phyloP scores from a whole-genome alignment of 1,140 invertebrate species.

The fruit fly (Drosophila melanogaster) region Release_6_plus_ISO1_MT NT_037436.4:8905501-8906000 shows the following conservation, averaged over 20 bases:
- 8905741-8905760: background rate
- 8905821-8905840: conserved; percentile 6
- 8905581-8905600: no score
- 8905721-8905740: background rate
- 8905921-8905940: conserved; percentile 20
- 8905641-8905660: no score
- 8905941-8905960: conserved; percentile 26
- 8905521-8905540: background rate
- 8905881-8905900: background rate
- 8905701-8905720: no score
- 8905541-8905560: no score
- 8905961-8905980: background rate
- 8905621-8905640: no score
- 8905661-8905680: no score
- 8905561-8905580: no score
- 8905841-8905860: conserved; percentile 46
- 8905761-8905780: background rate
- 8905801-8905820: conserved; percentile 12
- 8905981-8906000: background rate
- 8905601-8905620: no score
- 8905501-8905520: background rate
- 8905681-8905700: no score
- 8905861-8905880: conserved; percentile 49
- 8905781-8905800: background rate
- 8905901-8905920: conserved; percentile 39